Base-by-base conservation (phyloP, 2,113 vertebrate species). In the Archilochus colubris region DNA sequence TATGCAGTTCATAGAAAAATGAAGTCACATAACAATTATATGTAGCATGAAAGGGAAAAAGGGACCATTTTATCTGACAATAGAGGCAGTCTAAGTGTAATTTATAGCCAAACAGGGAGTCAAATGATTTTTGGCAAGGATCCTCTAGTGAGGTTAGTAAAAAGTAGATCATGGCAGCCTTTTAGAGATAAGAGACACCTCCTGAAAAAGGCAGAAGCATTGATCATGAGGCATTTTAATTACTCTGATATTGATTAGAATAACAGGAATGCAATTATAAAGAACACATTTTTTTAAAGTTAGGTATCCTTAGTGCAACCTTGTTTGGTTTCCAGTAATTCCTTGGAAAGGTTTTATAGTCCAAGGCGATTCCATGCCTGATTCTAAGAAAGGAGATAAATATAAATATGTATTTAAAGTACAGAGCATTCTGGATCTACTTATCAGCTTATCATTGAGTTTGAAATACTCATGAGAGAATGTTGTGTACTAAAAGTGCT, bases 401-500 rank as follows among this genome's bases (percentile, higher is more conserved):
- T 90, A 86, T 85, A 91, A 95, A 88, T 96, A 96, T 68, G 77
- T 40, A 70, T 89, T 93, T 91, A 96, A 97, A 50, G 93, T 62
- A 70, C 46, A 72, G 64, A 97, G 27, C 59, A 87, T 91, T 62
- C 96, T 73, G 63, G 72, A 95, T 97, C 84, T 96, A 83, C 92
- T 97, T 97, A 97, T 89, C 76, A 87, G 87, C 69, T 94, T 96
- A 96, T 95, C 89, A 95, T 81, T 89, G 91, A 86, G 92, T 96
- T 89, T 91, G 90, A 97, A 97, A 96, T 89, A 82, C 94, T 93
- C 85, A 80, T 77, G 97, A 94, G 91, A 95, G 50, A 74, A 91
- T 93, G 44, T 40, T 94, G 57, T 93, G 86, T 94, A 96, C 91
- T 82, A 82, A 70, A 88, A 84, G 70, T 61, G 67, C 87, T 97